phyloP scores from a whole-genome alignment of 2,888 invertebrate genomes.

The Tortricodes alternella region DNA sequence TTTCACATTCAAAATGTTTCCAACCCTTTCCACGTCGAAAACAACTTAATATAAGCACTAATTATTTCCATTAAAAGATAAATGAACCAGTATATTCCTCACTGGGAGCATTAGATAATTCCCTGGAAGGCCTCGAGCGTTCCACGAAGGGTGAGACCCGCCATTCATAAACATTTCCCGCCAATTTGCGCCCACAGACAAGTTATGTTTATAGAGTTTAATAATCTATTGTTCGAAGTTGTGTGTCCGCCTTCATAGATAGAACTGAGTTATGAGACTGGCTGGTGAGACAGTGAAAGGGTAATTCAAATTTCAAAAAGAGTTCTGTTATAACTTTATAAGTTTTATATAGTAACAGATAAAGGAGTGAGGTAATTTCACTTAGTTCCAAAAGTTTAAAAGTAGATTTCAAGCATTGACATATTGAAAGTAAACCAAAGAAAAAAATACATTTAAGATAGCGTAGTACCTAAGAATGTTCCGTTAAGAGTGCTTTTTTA shows the following conservation, averaged over 20 bases:
- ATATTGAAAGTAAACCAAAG: no score
- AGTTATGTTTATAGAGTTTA: conserved; percentile 1
- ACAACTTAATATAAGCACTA: conserved; percentile 8
- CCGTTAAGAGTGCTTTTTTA: no score
- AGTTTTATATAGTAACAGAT: no score
- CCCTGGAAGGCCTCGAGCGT: conserved; percentile 7
- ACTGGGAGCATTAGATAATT: conserved; percentile 13
- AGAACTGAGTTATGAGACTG: neutral
- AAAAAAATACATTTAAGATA: no score
- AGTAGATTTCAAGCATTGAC: no score
- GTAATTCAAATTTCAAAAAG: no score
- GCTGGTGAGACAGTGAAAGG: neutral
- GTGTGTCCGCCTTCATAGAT: neutral
- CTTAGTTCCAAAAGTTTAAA: no score
- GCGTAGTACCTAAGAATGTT: no score
- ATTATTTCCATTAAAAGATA: conserved; percentile 15
- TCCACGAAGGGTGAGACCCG: conserved; percentile 12
- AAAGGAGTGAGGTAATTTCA: no score
- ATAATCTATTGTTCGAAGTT: conserved; percentile 2
- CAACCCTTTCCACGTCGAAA: neutral
- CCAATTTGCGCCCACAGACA: conserved; percentile 18
- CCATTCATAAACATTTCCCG: conserved; percentile 26
- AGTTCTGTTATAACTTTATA: no score
- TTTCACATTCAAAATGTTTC: neutral
- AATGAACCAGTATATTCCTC: conserved; percentile 10